Base-by-base conservation (phyloP, 2,113 vertebrate species). In the Orycteropus afer region DNA sequence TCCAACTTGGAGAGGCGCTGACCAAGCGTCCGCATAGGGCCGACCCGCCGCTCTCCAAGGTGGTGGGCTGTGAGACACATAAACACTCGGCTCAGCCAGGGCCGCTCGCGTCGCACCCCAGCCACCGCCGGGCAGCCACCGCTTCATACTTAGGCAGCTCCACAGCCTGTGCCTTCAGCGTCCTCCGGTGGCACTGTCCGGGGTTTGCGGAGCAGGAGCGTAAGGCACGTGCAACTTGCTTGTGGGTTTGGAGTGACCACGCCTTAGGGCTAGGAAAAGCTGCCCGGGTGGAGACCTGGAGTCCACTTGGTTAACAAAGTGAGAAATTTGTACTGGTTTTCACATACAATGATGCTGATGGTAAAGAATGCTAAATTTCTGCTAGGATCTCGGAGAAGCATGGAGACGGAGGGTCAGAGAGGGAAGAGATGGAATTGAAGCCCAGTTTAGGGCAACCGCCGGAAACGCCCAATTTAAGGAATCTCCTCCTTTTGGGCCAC, bases 121-220 rank as follows among this genome's bases (percentile, higher is more conserved):
- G 74, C 45, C 47, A 32, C 10, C 65, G 18, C n/a, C 83, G 5
- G 49, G 45, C 83, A 27, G 25, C 37, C 45, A 34, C 47, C 1
- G 47, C 49, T 53, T 42, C 20, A 27, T 1, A 42, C 2, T 3
- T 59, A 15, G 0, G 78, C 45, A 63, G 83, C 42, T 29, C 42
- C 93, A 0, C 27, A n/a, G 55, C n/a, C 45, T 55, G 34, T 11
- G 96, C 86, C 63, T 94, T 37, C 89, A 91, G 91, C 86, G 91
- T 86, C 79, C 86, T 74, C 74, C 83, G 7, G 86, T 7, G 82
- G 93, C 91, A 18, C 45, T 0, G 37, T 7, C 23, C 1, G 11
- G 76, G 65, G 82, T 82, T 55, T 83, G 74, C 15, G 29, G 34
- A 84, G 71, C 25, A 27, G 37, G 61, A 71, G 9, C 73, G 14